Conservation (phyloP, 2,888 invertebrate genomes). For the Apotomis turbidana region DNA sequence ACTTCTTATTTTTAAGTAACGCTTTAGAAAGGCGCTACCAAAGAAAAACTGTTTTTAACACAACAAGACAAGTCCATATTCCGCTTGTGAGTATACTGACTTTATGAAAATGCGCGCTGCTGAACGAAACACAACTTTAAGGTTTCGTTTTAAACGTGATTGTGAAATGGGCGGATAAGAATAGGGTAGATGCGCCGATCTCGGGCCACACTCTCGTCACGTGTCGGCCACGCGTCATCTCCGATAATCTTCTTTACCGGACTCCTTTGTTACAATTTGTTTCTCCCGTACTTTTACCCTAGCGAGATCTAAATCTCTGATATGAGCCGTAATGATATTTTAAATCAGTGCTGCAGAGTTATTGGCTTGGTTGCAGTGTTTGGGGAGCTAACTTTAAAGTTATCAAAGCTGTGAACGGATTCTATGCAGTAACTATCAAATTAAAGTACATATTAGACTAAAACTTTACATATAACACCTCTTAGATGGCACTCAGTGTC, state of each 20-base stretch:
- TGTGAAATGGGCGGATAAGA: slow-evolving; percentile 45
- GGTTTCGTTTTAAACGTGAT: slow-evolving; percentile 35
- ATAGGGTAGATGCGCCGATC: slow-evolving; percentile 69
- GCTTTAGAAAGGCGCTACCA: slow-evolving; percentile 46
- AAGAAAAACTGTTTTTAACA: slow-evolving; percentile 38
- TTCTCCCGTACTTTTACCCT: slow-evolving; percentile 60
- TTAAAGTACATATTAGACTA: slow-evolving; percentile 16
- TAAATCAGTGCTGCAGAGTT: slow-evolving; percentile 75
- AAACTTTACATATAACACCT: background rate
- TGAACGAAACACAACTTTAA: slow-evolving; percentile 44
- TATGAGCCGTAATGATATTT: slow-evolving; percentile 81
- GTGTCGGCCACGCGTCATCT: slow-evolving; percentile 76
- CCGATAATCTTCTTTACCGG: slow-evolving; percentile 80
- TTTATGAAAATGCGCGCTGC: slow-evolving; percentile 15
- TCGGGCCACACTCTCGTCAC: slow-evolving; percentile 73
- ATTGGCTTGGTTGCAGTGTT: slow-evolving; percentile 55
- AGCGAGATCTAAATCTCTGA: slow-evolving; percentile 74
- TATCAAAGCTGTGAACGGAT: slow-evolving; percentile 20
- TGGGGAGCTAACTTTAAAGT: slow-evolving; percentile 28
- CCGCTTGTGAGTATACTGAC: slow-evolving; percentile 19
- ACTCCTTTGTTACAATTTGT: slow-evolving; percentile 82
- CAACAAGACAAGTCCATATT: slow-evolving; percentile 35
- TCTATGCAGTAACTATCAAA: slow-evolving; percentile 4
- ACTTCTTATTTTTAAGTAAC: slow-evolving; percentile 77
- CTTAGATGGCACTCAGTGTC: too few relatives aligned